Evolutionary conservation across 2,797 vertebrate genomes (phyloP), one percentile per base, ranked within the genome.

Genomic region (Betta splendens): DNA sequence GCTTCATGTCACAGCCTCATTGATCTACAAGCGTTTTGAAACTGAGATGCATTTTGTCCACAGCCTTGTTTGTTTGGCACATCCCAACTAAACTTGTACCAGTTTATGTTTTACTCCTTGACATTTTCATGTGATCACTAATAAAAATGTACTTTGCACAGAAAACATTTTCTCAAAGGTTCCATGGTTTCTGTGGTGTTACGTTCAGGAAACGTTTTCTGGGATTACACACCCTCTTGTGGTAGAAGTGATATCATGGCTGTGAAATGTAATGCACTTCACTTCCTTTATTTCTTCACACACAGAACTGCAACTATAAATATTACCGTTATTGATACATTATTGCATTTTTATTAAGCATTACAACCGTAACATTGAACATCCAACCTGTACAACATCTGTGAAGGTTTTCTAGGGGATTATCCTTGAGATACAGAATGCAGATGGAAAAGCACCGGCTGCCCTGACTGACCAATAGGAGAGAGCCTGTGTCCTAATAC

Each of bases 331-430:
- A 46, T 17, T 36, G 16, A 9, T 37, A n/a, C n/a, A n/a, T n/a
- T n/a, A n/a, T n/a, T n/a, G n/a, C n/a, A n/a, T n/a, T n/a, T 21
- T 23, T 1, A 15, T 46, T 17, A n/a, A 32, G 4, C 9, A n/a
- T 29, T 17, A 31, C 22, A 31, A 48, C 12, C 22, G 9, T 50
- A 9, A 31, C 9, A 51, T 11, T 32, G 17, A 38, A 17, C 11
- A 50, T 12, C 7, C 9, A 50, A 61, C 64, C 17, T 55, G 29
- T 22, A 53, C 52, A 86, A 90, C 89, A 89, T 87, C 86, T 91
- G 90, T 91, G 85, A 72, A 89, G 80, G 85, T 91, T 86, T 87
- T 90, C 79, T 68, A 87, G 77, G 81, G 87, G 91, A 94, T 93
- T 89, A 92, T 91, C 87, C 86, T 87, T 81, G 72, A 86, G 87